Conservation (phyloP, 2,888 invertebrate genomes). For the Melanotus villosus region DNA sequence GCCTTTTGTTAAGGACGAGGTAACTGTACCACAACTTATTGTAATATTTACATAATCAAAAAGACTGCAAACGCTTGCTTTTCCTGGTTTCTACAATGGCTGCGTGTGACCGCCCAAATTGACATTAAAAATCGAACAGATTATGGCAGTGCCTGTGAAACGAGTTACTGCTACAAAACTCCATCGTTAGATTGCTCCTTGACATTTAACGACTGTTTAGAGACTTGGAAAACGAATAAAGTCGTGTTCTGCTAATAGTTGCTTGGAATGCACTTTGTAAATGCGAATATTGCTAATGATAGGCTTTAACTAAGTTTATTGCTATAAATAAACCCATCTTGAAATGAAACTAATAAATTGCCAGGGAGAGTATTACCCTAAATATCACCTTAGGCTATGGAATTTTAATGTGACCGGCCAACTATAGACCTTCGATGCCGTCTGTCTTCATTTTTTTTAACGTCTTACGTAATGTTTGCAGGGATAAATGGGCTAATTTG, state of each 20-base stretch:
- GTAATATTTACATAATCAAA: constrained; percentile 37
- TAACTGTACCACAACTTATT: constrained; percentile 41
- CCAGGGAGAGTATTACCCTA: neutral
- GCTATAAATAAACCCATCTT: constrained; percentile 25
- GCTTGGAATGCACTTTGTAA: constrained; percentile 30
- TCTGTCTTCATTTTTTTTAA: too few relatives aligned
- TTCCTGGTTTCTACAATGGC: constrained; percentile 12
- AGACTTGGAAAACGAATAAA: constrained; percentile 52
- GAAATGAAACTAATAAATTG: neutral
- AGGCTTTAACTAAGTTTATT: constrained; percentile 8
- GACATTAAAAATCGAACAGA: constrained; percentile 13
- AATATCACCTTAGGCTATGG: neutral
- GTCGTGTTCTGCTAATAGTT: constrained; percentile 45
- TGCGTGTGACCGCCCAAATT: constrained; percentile 22
- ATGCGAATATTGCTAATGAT: constrained; percentile 29
- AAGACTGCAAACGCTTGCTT: neutral
- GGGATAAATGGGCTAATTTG: too few relatives aligned
- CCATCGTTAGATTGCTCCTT: constrained; percentile 59
- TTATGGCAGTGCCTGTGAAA: constrained; percentile 11
- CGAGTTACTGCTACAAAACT: constrained; percentile 51
- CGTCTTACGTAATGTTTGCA: too few relatives aligned
- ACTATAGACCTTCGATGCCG: too few relatives aligned
- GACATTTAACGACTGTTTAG: constrained; percentile 61
- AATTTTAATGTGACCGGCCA: too few relatives aligned
- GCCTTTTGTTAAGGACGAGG: constrained; percentile 25